These are phyloP conservation scores for Rhagophthalmus giganteus DNA, from an alignment of 2,888 invertebrate species.

Conservation along the genomic window DNA sequence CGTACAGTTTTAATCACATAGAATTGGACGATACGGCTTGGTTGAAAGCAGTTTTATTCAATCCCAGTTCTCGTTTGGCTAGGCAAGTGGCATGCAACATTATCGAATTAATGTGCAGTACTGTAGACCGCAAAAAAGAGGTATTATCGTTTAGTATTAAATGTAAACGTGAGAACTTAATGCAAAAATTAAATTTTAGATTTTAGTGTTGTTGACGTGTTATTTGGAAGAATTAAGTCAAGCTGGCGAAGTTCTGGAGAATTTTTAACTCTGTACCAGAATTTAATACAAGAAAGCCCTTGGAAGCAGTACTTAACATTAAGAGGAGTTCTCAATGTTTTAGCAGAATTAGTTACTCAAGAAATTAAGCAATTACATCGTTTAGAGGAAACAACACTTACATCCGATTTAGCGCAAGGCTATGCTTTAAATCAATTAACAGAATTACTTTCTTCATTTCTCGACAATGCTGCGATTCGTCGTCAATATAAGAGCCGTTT, in stretches of 20 bases:
- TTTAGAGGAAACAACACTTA: conserved; percentile 89
- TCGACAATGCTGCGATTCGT: conserved; percentile 84
- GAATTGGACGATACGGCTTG: conserved; percentile 74
- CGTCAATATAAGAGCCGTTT: conserved; percentile 87
- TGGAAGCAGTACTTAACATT: conserved; percentile 94
- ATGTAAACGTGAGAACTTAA: not conserved
- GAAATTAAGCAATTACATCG: conserved; percentile 89
- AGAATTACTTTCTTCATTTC: conserved; percentile 83
- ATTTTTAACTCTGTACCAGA: conserved; percentile 85
- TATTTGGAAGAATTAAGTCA: conserved; percentile 84
- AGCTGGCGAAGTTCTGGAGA: conserved; percentile 93
- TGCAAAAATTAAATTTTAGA: conserved; percentile 51
- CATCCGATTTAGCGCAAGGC: conserved; percentile 91
- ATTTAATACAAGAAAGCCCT: conserved; percentile 79
- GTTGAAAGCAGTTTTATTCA: conserved; percentile 91
- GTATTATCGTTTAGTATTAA: conserved; percentile 46
- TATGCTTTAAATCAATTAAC: conserved; percentile 90
- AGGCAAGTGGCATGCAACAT: conserved; percentile 88
- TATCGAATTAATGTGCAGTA: conserved; percentile 79
- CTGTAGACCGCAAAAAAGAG: conserved; percentile 68
- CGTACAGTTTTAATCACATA: conserved; percentile 57
- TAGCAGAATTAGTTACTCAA: conserved; percentile 82
- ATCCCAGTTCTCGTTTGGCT: conserved; percentile 85
- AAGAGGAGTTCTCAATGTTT: conserved; percentile 79
- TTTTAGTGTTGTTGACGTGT: conserved; percentile 83